Percentiles rank a stretch among this genome's conserved stretches.
phyloP scores from a whole-genome alignment of 2,888 invertebrate species.

The Amblyjoppa fuscipennis region DNA sequence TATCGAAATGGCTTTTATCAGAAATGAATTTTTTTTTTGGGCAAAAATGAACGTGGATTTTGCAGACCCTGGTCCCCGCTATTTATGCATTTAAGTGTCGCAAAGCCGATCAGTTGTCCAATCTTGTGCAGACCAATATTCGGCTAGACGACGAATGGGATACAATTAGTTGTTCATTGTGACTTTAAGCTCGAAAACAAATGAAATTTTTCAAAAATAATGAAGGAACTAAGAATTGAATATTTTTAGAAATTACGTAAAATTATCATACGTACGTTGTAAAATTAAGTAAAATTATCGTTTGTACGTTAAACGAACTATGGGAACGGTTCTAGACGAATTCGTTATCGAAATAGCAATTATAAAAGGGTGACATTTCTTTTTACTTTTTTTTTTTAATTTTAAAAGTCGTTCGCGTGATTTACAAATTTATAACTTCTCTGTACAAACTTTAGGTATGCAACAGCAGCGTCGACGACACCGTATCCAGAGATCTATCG shows the following conservation, averaged over 20 bases:
- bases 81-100: conserved; percentile 97
- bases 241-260: background rate
- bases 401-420: background rate
- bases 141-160: conserved; percentile 85
- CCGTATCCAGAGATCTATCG: conserved; percentile 83
- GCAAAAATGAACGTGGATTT: no score
- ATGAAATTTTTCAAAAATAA: background rate
- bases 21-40: no score
- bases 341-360: no score
- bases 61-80: conserved; percentile 87
- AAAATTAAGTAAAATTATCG: background rate
- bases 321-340: no score
- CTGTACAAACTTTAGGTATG: conserved; percentile 75
- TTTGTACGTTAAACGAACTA: no score
- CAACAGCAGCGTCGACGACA: conserved; percentile 82
- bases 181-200: background rate
- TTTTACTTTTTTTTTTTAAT: no score
- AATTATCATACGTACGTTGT: no score
- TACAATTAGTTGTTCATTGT: no score
- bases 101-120: conserved; percentile 94
- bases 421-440: background rate
- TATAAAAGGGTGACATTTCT: no score
- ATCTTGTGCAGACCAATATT: conserved; percentile 94
- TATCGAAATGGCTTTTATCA: no score
- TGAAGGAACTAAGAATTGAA: background rate